Percentiles rank a stretch among this genome's conserved stretches.
phyloP scores from a whole-genome alignment of 2,888 invertebrate genomes.

The Oscheius sp. region DNA sequence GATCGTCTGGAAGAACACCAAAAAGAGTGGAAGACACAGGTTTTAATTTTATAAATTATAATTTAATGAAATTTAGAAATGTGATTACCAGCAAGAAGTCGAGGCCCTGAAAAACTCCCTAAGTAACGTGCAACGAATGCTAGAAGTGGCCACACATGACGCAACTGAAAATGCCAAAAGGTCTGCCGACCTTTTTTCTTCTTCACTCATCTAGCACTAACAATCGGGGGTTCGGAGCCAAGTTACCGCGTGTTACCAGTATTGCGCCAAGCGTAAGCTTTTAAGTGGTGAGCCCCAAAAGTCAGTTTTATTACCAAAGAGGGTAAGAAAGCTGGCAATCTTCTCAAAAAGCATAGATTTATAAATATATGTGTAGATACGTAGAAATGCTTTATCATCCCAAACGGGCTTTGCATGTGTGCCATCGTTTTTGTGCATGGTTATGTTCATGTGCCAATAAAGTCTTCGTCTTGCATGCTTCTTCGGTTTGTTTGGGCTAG shows the following conservation, averaged over 20 bases:
- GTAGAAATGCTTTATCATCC: no score
- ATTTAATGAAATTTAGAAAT: conserved; percentile 41
- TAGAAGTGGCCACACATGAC: conserved; percentile 57
- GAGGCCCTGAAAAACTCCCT: conserved; percentile 50
- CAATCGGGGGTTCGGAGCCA: not conserved
- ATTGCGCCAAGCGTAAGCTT: conserved; percentile 23
- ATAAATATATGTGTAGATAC: no score
- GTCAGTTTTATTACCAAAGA: not conserved
- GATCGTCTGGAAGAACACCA: conserved; percentile 50
- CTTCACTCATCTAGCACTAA: conserved; percentile 21
- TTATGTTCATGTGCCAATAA: conserved; percentile 8
- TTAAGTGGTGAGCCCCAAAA: not conserved
- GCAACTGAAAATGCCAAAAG: conserved; percentile 60
- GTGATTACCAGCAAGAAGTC: conserved; percentile 50
- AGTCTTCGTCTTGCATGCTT: conserved; percentile 28
- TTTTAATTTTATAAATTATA: conserved; percentile 20
- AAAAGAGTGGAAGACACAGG: conserved; percentile 49
- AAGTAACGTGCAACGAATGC: conserved; percentile 46
- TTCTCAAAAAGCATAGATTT: not conserved
- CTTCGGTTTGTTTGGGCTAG: not conserved
- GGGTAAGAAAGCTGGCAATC: not conserved
- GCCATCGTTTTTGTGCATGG: not conserved
- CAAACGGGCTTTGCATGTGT: no score
- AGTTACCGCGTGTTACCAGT: conserved; percentile 28
- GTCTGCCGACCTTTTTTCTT: conserved; percentile 49